These are phyloP conservation scores for Xanthorhoe spadicearia DNA, from an alignment of 2,888 invertebrate genomes.

Conservation along the genomic window DNA sequence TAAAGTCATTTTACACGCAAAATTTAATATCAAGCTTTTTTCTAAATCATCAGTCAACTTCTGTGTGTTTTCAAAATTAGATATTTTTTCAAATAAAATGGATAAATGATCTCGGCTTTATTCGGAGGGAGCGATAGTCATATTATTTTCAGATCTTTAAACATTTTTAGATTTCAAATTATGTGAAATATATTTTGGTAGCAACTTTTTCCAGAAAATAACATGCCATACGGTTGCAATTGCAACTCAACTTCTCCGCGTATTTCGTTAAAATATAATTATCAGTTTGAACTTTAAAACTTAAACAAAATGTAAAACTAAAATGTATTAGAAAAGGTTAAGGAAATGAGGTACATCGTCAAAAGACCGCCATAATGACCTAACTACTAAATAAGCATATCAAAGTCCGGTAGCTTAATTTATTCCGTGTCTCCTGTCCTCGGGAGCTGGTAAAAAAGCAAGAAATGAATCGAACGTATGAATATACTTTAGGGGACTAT, in stretches of 20 bases:
- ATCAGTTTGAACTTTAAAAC: too few relatives aligned
- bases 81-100: neutral
- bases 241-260: too few relatives aligned
- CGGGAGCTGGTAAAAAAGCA: slow-evolving; percentile 56
- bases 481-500: slow-evolving; percentile 35
- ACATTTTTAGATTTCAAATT: too few relatives aligned
- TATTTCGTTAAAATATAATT: too few relatives aligned
- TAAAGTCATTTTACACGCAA: slow-evolving; percentile 9
- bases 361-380: slow-evolving; percentile 47
- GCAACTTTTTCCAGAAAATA: too few relatives aligned
- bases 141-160: too few relatives aligned
- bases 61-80: too few relatives aligned
- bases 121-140: too few relatives aligned
- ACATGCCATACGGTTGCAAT: too few relatives aligned
- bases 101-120: too few relatives aligned
- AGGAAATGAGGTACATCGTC: slow-evolving; percentile 12
- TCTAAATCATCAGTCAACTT: neutral
- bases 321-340: slow-evolving; percentile 1
- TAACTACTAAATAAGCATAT: slow-evolving; percentile 59
- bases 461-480: slow-evolving; percentile 44
- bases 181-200: too few relatives aligned
- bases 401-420: slow-evolving; percentile 81
- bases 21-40: neutral
- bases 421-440: slow-evolving; percentile 75
- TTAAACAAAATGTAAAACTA: neutral